A percentile compares a stretch with the other conserved stretches of the same genome.
These are phyloP conservation scores for Kryptopterus vitreolus DNA, from an alignment of 2,797 vertebrate species.

Conservation along the genomic window DNA sequence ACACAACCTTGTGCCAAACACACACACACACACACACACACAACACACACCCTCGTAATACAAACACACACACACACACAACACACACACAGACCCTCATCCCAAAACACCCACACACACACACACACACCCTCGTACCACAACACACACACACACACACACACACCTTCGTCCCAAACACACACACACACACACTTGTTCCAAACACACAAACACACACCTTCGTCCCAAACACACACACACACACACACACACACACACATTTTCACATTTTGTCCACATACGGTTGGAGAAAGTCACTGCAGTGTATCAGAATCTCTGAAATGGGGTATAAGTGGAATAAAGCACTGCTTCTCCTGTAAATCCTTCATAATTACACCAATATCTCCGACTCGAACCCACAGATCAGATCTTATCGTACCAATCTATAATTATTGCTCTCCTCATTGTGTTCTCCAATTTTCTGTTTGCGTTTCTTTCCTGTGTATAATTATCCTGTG, in stretches of 20 bases:
- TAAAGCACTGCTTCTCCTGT: constrained; percentile 25
- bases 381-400: constrained; percentile 51
- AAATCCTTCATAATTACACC: constrained; percentile 48
- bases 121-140: constrained; percentile 44
- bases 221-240: no score
- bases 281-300: no score
- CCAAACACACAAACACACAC: no score
- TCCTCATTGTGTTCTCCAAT: constrained; percentile 50
- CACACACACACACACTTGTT: constrained; percentile 43
- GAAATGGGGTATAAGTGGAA: constrained; percentile 31
- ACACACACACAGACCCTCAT: no score
- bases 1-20: no score
- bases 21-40: constrained; percentile 50
- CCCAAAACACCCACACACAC: no score
- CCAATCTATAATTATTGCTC: constrained; percentile 56
- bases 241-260: constrained; percentile 50
- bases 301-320: not conserved
- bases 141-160: no score
- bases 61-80: constrained; percentile 50
- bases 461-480: constrained; percentile 56
- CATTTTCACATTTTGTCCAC: no score
- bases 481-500: constrained; percentile 57
- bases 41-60: no score
- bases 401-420: constrained; percentile 56
- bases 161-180: constrained; percentile 55